These are phyloP conservation scores for Vulpes lagopus DNA, from an alignment of 2,113 vertebrate genomes.

Conservation along the genomic window DNA sequence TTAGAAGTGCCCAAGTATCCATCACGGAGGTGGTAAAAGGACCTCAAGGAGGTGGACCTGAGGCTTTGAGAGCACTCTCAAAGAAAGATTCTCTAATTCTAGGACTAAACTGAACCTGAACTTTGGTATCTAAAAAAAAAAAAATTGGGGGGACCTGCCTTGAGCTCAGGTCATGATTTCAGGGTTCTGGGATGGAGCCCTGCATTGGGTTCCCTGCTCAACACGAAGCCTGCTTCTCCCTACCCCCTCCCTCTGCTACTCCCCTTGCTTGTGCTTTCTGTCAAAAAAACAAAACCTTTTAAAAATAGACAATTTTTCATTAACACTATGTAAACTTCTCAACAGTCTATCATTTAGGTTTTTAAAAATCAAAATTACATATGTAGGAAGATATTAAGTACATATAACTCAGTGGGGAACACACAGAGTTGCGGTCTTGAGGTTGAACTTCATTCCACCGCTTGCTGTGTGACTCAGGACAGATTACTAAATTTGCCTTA, in stretches of 20 bases:
- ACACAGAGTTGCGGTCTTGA: neutral
- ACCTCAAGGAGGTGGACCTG: neutral
- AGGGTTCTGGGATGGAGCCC: too few species aligned
- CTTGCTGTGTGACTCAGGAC: neutral
- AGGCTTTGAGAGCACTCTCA: neutral
- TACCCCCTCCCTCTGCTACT: too few species aligned
- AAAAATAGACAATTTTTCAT: neutral
- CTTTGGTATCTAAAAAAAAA: neutral
- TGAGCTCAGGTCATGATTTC: too few species aligned
- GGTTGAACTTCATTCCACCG: neutral
- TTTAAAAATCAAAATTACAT: neutral
- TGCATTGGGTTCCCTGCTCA: too few species aligned
- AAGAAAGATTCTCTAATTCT: neutral
- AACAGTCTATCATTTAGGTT: neutral
- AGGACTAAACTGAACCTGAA: neutral
- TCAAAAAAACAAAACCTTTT: too few species aligned
- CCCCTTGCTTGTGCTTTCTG: too few species aligned
- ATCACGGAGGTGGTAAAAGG: neutral
- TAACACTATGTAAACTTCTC: neutral
- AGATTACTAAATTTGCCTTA: neutral
- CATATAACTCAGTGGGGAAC: too few species aligned
- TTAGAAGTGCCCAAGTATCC: neutral
- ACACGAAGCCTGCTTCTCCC: too few species aligned
- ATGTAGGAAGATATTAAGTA: neutral
- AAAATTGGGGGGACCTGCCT: too few species aligned